Evolutionary conservation across 92 coral and sea anemone genomes (phyloP).

Genomic region (Scolanthus callimorphus): DNA sequence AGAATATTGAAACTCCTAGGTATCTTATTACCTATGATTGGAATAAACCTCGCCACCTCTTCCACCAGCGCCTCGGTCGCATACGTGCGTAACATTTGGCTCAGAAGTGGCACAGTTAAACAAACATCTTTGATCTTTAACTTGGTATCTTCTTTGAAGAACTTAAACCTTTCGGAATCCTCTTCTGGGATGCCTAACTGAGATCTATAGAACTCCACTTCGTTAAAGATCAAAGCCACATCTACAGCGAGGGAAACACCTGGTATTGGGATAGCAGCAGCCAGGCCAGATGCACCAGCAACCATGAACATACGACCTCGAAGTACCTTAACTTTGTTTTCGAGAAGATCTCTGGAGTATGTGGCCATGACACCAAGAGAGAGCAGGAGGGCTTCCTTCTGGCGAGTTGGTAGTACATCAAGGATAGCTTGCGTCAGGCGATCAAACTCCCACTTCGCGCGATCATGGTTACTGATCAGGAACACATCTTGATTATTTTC

Average conservation of each 20-base stretch:
- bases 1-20: too few species aligned
- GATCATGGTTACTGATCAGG: slow-evolving; percentile 17
- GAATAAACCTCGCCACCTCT: too few species aligned
- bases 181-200: slow-evolving; percentile 20
- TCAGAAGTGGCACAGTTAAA: too few species aligned
- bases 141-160: not conserved
- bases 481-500: slow-evolving; percentile 3
- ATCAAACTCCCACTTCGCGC: slow-evolving; percentile 19
- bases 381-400: slow-evolving; percentile 4
- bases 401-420: slow-evolving; percentile 10
- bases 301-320: slow-evolving; percentile 17
- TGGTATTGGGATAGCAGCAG: not conserved
- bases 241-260: slow-evolving; percentile 7
- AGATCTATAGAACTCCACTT: slow-evolving; percentile 1
- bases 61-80: too few species aligned
- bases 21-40: too few species aligned
- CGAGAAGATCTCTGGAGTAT: not conserved
- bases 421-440: slow-evolving; percentile 23
- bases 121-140: not conserved
- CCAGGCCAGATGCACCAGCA: slow-evolving; percentile 7
- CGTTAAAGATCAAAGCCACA: not conserved
- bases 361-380: slow-evolving; percentile 5
- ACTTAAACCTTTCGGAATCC: slow-evolving; percentile 1
- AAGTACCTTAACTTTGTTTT: slow-evolving; percentile 6
- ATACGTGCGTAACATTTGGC: too few species aligned